Evolutionary conservation across 2,888 invertebrate species (phyloP).

Genomic region (Eupithecia subfuscata): DNA sequence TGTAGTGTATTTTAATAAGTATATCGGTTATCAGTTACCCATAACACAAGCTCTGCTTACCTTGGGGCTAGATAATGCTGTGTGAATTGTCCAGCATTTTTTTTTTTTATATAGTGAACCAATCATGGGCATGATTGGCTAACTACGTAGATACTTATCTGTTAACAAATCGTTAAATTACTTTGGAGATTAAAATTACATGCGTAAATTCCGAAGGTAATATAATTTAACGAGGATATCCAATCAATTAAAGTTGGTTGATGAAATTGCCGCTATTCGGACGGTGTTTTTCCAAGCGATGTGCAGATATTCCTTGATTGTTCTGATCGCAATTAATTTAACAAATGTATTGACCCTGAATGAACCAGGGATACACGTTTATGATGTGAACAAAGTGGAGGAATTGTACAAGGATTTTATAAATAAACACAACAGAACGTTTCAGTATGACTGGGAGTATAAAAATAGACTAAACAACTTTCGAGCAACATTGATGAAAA

Average conservation of each 20-base stretch:
- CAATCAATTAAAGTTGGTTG: constrained; percentile 41
- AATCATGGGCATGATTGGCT: not conserved
- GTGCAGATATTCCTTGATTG: constrained; percentile 37
- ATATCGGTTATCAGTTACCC: no score
- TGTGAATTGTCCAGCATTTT: no score
- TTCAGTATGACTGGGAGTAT: constrained; percentile 54
- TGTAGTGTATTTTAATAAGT: no score
- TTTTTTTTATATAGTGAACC: no score
- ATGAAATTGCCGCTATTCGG: constrained; percentile 36
- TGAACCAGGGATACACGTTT: constrained; percentile 40
- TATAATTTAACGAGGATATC: constrained; percentile 41
- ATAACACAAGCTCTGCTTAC: no score
- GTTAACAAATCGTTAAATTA: constrained; percentile 42
- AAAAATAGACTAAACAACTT: constrained; percentile 57
- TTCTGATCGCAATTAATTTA: constrained; percentile 35
- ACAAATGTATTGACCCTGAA: constrained; percentile 30
- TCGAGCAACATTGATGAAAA: constrained; percentile 55
- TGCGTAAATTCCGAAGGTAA: constrained; percentile 41
- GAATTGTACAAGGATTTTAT: constrained; percentile 48
- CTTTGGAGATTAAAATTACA: constrained; percentile 54
- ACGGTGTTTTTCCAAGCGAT: constrained; percentile 36
- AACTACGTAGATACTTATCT: constrained; percentile 23
- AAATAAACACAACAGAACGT: constrained; percentile 54
- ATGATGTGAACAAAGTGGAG: constrained; percentile 48
- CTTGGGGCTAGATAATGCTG: no score